Evolutionary conservation across 1,140 invertebrate species (phyloP), one percentile per base, ranked within the genome.

Genomic region (Ceratoteleas bidentatus): DNA sequence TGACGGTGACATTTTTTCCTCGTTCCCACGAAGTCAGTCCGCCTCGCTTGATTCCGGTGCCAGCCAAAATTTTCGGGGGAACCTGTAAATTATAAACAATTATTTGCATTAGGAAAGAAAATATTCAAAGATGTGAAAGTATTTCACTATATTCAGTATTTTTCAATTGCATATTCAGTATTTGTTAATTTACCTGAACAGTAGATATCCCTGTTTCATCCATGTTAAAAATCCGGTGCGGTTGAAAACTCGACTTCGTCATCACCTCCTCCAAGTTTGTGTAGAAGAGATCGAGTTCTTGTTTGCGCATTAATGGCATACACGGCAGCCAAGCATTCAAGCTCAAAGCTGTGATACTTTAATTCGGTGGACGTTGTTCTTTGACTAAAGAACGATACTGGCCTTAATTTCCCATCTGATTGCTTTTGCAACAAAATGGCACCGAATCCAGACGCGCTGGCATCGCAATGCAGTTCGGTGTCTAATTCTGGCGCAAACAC

Each of bases 121-220:
- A 13, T 43, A 14, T 40, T 58, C 6, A 36, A 60, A 53, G 11
- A 2, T 47, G 10, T 40, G 6, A 56, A 69, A 49, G n/a, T 56
- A 15, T n/a, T 11, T 45, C 36, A 49, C 38, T 47, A 69, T 33
- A 40, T 66, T 56, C 9, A 16, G 7, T 14, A 58, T 58, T 58
- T 45, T 13, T 47, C 11, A 47, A 3, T 47, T 13, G 6, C 13
- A 13, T 47, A 47, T 47, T n/a, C 10, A 47, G 43, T 58, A 43
- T 16, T 34, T 34, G 11, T 61, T 40, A 16, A 38, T 14, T 87
- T 77, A 89, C 90, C 33, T 91, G 89, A 5, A 92, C 89, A 24
- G 81, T 87, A 4, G 83, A 89, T 40, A 92, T 85, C 0, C 90
- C 92, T 50, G 88, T 92, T 82, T 92, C 92, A 83, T 50, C 47